Evolutionary conservation across 23 tunicate species (phyloP), one percentile per base, ranked within the genome.

Genomic region (Ciona savignyi): DNA sequence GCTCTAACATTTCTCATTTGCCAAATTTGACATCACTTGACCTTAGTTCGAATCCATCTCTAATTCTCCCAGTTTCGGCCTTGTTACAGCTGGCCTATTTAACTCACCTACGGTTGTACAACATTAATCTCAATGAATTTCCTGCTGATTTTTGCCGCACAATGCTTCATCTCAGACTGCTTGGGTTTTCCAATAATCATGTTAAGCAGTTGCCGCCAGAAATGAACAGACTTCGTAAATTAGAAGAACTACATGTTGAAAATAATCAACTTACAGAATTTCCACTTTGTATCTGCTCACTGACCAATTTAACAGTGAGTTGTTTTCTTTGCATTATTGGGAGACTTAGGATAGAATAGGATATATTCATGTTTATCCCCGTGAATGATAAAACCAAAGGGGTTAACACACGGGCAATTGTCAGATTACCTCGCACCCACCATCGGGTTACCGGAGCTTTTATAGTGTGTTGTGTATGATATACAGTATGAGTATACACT

Each of bases 111-210:
- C 70, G 89, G 19, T 66, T 89, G 62, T 83, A 71, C 68, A 74
- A 70, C 62, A 34, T 51, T 24, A 75, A 74, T 23, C 25, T 89
- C 26, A 42, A 35, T 19, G 63, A 74, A 22, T 84, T 84, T 68
- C 91, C 97, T 0, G 86, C 62, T 33, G 80, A 84, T 4, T 74
- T 91, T 60, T 85, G 90, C 79, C 84, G 79, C 51, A 81, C 77
- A 23, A 80, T 91, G 91, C 62, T 74, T 1, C 79, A 83, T 63
- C 35, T 91, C 73, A 71, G 62, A 60, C 29, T 80, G 20, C 28
- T 91, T 34, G 83, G 81, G 3, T 29, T 91, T 15, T 76, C 97
- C 30, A 66, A 74, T 65, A 91, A 91, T 51, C 1, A 76, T 27
- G 48, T 91, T 1, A 32, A 20, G 23, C 71, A 51, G 15, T 35